Evolutionary conservation across 2,113 vertebrate species (phyloP).

Genomic region (Heloderma charlesbogerti): DNA sequence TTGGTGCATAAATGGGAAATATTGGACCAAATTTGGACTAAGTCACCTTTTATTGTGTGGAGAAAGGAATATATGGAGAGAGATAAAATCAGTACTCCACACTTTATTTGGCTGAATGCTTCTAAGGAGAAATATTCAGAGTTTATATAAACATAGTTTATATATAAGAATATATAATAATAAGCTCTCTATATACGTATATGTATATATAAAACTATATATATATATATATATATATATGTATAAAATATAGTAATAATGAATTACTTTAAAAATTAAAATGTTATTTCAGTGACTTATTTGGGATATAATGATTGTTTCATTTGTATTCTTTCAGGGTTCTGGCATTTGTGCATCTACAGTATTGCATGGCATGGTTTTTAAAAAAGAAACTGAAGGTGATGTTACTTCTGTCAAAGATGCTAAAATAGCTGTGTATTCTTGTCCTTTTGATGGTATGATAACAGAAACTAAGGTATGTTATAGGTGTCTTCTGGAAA

Average conservation of each 20-base stretch:
- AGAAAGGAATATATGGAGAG: neutral
- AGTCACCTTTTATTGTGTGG: neutral
- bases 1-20: neutral
- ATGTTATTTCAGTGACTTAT: neutral
- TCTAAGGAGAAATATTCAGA: neutral
- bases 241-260: too few species aligned
- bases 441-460: conserved; percentile 96
- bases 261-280: neutral
- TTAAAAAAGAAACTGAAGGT: conserved; percentile 97
- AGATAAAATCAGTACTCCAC: neutral
- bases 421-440: conserved; percentile 94
- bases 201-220: too few species aligned
- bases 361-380: conserved; percentile 97
- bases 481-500: neutral
- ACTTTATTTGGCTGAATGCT: neutral
- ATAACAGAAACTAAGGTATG: conserved; percentile 97
- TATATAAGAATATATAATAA: neutral
- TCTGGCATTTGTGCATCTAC: conserved; percentile 90
- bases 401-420: conserved; percentile 95
- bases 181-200: neutral
- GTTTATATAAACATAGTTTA: neutral
- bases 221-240: too few species aligned
- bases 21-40: neutral
- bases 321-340: conserved; percentile 79
- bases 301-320: neutral